A percentile compares a stretch with the other conserved stretches of the same genome.
Evolutionary conservation across 2,113 vertebrate species (phyloP).

Genomic region (Pelecanus crispus): DNA sequence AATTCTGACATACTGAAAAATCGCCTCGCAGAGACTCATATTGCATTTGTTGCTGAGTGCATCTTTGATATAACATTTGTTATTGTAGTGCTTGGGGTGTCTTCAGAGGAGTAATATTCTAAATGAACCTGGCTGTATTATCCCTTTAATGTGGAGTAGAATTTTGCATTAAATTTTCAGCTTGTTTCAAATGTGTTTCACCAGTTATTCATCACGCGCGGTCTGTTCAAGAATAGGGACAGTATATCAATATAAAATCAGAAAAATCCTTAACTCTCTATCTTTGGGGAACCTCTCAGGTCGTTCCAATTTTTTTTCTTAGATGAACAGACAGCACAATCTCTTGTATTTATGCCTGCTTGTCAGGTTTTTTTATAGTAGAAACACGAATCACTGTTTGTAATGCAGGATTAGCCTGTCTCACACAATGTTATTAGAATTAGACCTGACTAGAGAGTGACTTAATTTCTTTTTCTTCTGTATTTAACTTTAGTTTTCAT

Average conservation of each 20-base stretch:
- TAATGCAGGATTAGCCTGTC: conserved; percentile 28
- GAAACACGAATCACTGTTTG: conserved; percentile 1
- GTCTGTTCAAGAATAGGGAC: neutral
- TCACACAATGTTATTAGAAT: neutral
- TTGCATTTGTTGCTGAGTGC: conserved; percentile 23
- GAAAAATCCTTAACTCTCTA: neutral
- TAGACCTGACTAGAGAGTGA: neutral
- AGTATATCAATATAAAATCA: conserved; percentile 1
- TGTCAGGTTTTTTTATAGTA: neutral
- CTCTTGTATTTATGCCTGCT: conserved; percentile 11
- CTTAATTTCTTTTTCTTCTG: neutral
- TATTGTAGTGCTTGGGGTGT: conserved; percentile 7
- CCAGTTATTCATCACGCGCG: neutral
- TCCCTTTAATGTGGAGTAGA: neutral
- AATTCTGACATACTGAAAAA: conserved; percentile 64
- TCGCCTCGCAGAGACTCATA: conserved; percentile 30
- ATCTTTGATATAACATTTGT: conserved; percentile 49
- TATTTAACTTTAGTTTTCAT: conserved; percentile 19
- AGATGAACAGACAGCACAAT: neutral
- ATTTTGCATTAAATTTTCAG: conserved; percentile 8
- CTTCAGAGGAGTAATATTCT: conserved; percentile 54
- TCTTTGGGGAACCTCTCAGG: neutral
- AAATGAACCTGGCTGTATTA: conserved; percentile 56
- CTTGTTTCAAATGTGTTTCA: neutral
- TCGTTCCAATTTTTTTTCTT: neutral